Base-by-base conservation (phyloP, 2,113 vertebrate genomes). In the Engystomops pustulosus region DNA sequence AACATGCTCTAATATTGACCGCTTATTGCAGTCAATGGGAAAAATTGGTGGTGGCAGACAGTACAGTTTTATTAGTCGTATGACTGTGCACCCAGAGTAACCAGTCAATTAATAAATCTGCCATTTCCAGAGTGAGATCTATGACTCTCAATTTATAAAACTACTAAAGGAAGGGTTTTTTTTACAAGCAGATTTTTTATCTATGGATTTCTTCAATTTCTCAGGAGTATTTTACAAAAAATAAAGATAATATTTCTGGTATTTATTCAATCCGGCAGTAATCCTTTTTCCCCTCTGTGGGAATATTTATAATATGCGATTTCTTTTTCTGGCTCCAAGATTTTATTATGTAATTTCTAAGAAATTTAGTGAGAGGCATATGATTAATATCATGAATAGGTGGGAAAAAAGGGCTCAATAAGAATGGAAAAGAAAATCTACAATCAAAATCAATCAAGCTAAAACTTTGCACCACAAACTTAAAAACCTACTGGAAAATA, bases 41-140 rank as follows among this genome's bases (percentile, higher is more conserved):
- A 38, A 17, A 81, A 60, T 60, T 41, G 65, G 49, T 53, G 65
- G 65, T 47, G 68, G 27, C 62, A 51, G 79, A 81, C 79, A 47
- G 67, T 71, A 38, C n/a, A 2, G 38, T 81, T 81, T 81, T 81
- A 71, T 71, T 53, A 71, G 47, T 69, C 49, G 23, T 38, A 70
- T 70, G 71, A 71, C 47, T 18, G 36, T 41, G 47, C 1, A 32
- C 67, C 38, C 2, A 58, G 30, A 14, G 15, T 25, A 51, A 27
- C 44, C 27, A 44, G 49, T 8, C 79, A 81, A 81, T 81, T 81
- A 81, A 81, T 81, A 81, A 51, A 81, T 38, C 27, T 70, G 62
- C 44, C 62, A 53, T 69, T 70, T 68, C 17, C 12, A 51, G 20
- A 80, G 79, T 36, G 45, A 69, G 34, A 68, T n/a, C 45, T 55